Conservation (phyloP, 1,140 invertebrate genomes). For the Drosophila miranda region DNA sequence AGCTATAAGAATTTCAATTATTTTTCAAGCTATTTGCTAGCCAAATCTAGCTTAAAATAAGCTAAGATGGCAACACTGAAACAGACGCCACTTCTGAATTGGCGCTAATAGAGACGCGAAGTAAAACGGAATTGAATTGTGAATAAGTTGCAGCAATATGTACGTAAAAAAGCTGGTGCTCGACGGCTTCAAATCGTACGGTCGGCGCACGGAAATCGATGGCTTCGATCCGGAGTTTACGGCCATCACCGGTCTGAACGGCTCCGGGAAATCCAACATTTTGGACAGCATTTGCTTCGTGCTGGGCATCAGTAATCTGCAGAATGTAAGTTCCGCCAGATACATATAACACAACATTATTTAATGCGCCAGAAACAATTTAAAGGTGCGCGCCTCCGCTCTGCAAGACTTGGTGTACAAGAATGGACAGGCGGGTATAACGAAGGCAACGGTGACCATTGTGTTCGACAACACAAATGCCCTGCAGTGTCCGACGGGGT, state of each 20-base stretch:
- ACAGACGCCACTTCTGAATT: no score
- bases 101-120: conserved; percentile 9
- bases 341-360: neutral
- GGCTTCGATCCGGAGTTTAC: conserved; percentile 98
- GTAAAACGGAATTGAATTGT: neutral
- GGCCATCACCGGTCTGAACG: conserved; percentile 99
- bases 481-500: conserved; percentile 93
- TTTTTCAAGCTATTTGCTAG: no score
- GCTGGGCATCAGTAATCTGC: conserved; percentile 96
- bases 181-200: conserved; percentile 99
- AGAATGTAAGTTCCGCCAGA: conserved; percentile 87
- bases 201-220: conserved; percentile 94
- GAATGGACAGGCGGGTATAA: conserved; percentile 97
- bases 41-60: no score
- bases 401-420: conserved; percentile 98
- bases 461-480: conserved; percentile 97
- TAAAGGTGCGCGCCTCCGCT: conserved; percentile 92
- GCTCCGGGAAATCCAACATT: conserved; percentile 99
- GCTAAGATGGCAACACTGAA: no score
- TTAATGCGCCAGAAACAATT: neutral
- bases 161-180: conserved; percentile 96
- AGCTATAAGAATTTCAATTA: no score
- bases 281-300: conserved; percentile 99
- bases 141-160: conserved; percentile 85
- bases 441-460: conserved; percentile 97